Conservation (phyloP, 2,888 invertebrate species). For the Tinea pellionella region DNA sequence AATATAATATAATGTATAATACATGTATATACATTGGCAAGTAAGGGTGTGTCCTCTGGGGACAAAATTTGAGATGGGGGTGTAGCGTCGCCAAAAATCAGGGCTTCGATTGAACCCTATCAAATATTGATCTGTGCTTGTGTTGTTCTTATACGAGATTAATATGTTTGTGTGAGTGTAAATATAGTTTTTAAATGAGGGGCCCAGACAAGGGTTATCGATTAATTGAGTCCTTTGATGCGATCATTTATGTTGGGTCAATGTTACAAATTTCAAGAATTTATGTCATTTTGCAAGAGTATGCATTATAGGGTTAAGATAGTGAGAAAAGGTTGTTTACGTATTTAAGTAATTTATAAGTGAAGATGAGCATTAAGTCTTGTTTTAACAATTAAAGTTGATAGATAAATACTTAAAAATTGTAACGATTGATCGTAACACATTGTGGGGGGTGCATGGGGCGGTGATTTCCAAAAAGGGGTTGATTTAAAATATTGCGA, state of each 20-base stretch:
- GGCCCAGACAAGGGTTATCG: slow-evolving; percentile 20
- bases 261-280: no score
- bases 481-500: slow-evolving; percentile 58
- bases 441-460: slow-evolving; percentile 22
- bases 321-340: no score
- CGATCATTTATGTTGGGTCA: no score
- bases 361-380: no score
- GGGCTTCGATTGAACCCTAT: slow-evolving; percentile 28
- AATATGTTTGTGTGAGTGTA: slow-evolving; percentile 19
- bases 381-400: no score
- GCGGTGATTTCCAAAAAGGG: slow-evolving; percentile 30
- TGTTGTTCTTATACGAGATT: slow-evolving; percentile 18
- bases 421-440: slow-evolving; percentile 38
- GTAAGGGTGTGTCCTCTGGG: slow-evolving; percentile 44
- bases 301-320: no score
- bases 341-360: no score
- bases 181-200: neutral
- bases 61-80: slow-evolving; percentile 47
- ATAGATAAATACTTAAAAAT: no score
- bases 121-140: slow-evolving; percentile 21
- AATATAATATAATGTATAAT: slow-evolving; percentile 35
- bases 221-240: slow-evolving; percentile 12
- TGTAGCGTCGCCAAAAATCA: slow-evolving; percentile 42
- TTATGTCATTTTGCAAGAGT: no score
- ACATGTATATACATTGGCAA: slow-evolving; percentile 26